Evolutionary conservation across 2,113 vertebrate genomes (phyloP), one percentile per base, ranked within the genome.

Genomic region (Callorhinus ursinus): DNA sequence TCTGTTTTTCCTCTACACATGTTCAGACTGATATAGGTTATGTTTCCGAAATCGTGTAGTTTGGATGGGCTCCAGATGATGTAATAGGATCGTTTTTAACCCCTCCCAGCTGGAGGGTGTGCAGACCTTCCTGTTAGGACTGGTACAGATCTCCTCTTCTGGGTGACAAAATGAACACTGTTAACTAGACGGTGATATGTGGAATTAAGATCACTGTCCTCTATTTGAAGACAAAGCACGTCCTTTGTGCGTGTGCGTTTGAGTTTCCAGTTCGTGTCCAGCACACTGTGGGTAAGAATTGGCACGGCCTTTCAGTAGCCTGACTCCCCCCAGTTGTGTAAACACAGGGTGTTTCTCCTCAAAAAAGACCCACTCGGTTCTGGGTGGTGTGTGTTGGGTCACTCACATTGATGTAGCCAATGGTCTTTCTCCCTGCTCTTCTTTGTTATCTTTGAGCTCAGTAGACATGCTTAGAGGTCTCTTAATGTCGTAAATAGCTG

Each of bases 21-120:
- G 98, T 98, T 98, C 97, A 98, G 98, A 97, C 96, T 93, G 93
- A 93, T 97, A 81, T 0, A 97, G 86, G 46, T 80, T 98, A 65
- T 96, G 94, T 98, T 98, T 98, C 81, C 74, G 21, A 97, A 90
- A 93, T 96, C 67, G 87, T 88, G 18, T 84, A 90, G 46, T 95
- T 98, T 98, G 98, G 94, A 96, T 95, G 53, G 91, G 88, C 77
- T 97, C 98, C 95, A 98, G 72, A 69, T 98, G 97, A 98, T 98
- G 96, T 97, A 97, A 98, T 93, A 95, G 77, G 90, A 96, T 98
- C 95, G 57, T 92, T 94, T 97, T 98, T 92, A 98, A 96, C 95
- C 76, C 95, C 97, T 98, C 96, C 82, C 96, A 96, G 95, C 57
- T 46, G 82, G 71, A 94, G 90, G 51, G 51, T 88, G 1, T 82